Evolutionary conservation across 2,113 vertebrate species (phyloP), one percentile per base, ranked within the genome.

Genomic region (Acanthisitta chloris): DNA sequence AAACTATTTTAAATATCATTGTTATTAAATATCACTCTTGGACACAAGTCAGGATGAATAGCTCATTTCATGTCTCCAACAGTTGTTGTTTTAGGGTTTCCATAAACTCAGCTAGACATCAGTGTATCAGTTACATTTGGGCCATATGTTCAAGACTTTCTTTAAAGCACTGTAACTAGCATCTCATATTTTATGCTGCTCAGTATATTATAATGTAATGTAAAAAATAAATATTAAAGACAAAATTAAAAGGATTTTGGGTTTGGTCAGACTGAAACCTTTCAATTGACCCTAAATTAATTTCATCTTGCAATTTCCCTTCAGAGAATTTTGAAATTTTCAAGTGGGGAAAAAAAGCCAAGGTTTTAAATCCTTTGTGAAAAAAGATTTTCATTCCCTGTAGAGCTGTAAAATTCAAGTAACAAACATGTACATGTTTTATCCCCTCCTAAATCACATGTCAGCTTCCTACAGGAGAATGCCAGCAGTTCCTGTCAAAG

Each of bases 341-440:
- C 48, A 87, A 88, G 54, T 86, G 49, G 14, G 62, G 74, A 95
- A 93, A 65, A 65, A 91, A 94, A 93, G 90, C 71, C 94, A 96
- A 93, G 54, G 62, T 86, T 96, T 95, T 91, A 96, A 94, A 90
- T 86, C 91, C 92, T 91, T 88, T 93, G 90, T 96, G 96, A 86
- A 91, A 91, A 96, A 88, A 94, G 91, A 86, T 86, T 81, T 91
- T 77, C 33, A 42, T 95, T 95, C 94, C 92, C 95, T 58, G 46
- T 54, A 83, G 95, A 92, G 90, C 84, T 86, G 87, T 96, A 96
- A 97, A 96, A 94, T 86, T 96, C 90, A 93, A 96, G 94, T 94
- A 97, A 97, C 94, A 96, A 95, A 96, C 90, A 95, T 90, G 86
- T 86, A 93, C 90, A 95, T 95, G 81, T 94, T 96, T 96, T 94